These are phyloP conservation scores for Cyrtorhinus lividipennis DNA, from an alignment of 1,140 invertebrate species.

Conservation along the genomic window DNA sequence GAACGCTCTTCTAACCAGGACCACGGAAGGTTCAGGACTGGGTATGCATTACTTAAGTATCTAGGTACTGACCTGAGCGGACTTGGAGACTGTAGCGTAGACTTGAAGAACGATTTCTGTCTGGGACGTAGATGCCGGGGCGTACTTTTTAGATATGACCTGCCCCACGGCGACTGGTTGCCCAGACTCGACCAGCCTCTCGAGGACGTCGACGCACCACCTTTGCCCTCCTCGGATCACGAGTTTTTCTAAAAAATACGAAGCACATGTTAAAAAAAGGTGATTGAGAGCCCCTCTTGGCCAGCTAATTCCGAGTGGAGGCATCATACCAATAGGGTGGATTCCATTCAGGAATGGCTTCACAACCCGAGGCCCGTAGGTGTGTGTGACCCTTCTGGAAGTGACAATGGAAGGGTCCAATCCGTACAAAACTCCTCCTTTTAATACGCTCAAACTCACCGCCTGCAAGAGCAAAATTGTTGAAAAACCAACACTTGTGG, in stretches of 20 bases:
- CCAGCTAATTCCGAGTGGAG: too few species aligned
- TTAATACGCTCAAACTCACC: constrained; percentile 33
- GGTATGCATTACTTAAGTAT: too few species aligned
- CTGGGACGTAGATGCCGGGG: constrained; percentile 38
- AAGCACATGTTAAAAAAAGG: neutral
- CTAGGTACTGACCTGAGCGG: constrained; percentile 27
- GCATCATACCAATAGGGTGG: constrained; percentile 35
- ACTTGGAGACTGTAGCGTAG: constrained; percentile 31
- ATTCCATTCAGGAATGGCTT: constrained; percentile 36
- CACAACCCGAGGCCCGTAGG: constrained; percentile 44
- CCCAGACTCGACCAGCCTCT: constrained; percentile 39
- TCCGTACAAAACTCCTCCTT: constrained; percentile 42
- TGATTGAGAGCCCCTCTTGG: constrained; percentile 1
- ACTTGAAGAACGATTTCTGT: constrained; percentile 38
- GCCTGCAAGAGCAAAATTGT: too few species aligned
- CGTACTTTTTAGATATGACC: constrained; percentile 37
- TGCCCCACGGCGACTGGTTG: constrained; percentile 38
- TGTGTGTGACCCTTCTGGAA: constrained; percentile 36
- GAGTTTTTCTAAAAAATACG: constrained; percentile 30
- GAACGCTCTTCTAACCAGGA: too few species aligned
- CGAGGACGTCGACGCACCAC: constrained; percentile 45
- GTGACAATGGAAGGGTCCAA: constrained; percentile 39
- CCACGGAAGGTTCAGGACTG: too few species aligned
- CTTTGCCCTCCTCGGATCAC: constrained; percentile 35
- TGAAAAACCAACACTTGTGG: too few species aligned